phyloP scores from a whole-genome alignment of 1,140 invertebrate species.

The Ditylenchus dipsaci region DNA sequence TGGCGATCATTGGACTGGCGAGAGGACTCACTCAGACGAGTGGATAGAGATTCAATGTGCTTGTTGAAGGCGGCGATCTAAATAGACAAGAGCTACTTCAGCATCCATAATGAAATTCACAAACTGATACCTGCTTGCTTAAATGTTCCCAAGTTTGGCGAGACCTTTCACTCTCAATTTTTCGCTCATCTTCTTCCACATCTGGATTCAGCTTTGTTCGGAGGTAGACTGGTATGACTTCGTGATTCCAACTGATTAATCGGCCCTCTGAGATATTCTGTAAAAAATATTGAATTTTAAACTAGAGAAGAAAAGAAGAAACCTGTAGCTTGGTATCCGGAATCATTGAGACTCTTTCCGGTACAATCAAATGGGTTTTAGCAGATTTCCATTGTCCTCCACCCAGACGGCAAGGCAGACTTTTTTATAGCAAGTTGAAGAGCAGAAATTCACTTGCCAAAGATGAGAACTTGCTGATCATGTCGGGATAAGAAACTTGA shows the following conservation, averaged over 20 bases:
- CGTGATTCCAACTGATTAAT: constrained; percentile 16
- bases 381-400: constrained; percentile 24
- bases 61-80: constrained; percentile 22
- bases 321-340: constrained; percentile 20
- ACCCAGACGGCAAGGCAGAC: constrained; percentile 2
- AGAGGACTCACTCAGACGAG: constrained; percentile 11
- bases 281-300: not conserved
- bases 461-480: constrained; percentile 25
- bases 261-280: constrained; percentile 29
- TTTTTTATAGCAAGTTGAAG: constrained; percentile 18
- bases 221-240: constrained; percentile 23
- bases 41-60: constrained; percentile 20
- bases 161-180: constrained; percentile 10
- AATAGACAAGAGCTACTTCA: not conserved
- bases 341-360: constrained; percentile 22
- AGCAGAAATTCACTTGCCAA: constrained; percentile 14
- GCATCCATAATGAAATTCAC: too few relatives aligned
- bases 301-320: not conserved
- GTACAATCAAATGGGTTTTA: constrained; percentile 29
- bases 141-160: constrained; percentile 8
- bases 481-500: constrained; percentile 20
- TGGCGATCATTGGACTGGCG: constrained; percentile 2
- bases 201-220: constrained; percentile 28
- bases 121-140: constrained; percentile 21
- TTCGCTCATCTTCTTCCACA: constrained; percentile 27